Base-by-base conservation (phyloP, 1,140 invertebrate genomes). In the Mactra quadrangularis region DNA sequence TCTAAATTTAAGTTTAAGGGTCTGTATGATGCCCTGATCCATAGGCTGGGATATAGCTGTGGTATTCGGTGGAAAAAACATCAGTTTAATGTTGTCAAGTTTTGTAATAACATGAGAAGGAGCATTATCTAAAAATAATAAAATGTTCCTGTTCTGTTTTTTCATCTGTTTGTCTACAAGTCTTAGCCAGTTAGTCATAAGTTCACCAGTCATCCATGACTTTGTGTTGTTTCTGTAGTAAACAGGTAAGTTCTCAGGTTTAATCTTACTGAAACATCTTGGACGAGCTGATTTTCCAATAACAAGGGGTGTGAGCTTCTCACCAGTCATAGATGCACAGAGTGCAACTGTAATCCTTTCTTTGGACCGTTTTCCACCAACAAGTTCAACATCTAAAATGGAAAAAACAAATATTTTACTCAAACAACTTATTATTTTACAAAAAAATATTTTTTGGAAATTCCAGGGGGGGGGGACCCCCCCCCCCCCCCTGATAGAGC, bases 131-230 rank as follows among this genome's bases (percentile, higher is more conserved):
- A 87, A 17, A 31, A 87, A 71, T 13, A 89, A 22, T 4, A 88
- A 25, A 76, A 89, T 70, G 3, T 85, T 57, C 31, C 82, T 55
- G 11, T 74, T 72, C 71, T 87, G 45, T 29, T 50, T 33, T 33
- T 57, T 33, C 55, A 87, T 87, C 81, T 86, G 84, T 71, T 35
- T 77, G 29, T 87, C 86, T 57, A 78, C 62, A 29, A 25, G 71
- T 59, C 53, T 81, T 70, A 92, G 82, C 85, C 57, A 89, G 19
- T 85, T 77, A 59, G 82, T 84, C 70, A 90, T 93, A 41, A 90
- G 59, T 33, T 84, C 81, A 15, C 76, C 60, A 25, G 92, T 94
- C 93, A 94, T 94, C 94, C 93, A 94, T 17, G 94, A 91, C 86
- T 91, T 94, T 59, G 89, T 90, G 83, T 83, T 92, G 41, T 7